Evolutionary conservation across 2,888 invertebrate genomes (phyloP).

Genomic region (Dryadula phaetusa): DNA sequence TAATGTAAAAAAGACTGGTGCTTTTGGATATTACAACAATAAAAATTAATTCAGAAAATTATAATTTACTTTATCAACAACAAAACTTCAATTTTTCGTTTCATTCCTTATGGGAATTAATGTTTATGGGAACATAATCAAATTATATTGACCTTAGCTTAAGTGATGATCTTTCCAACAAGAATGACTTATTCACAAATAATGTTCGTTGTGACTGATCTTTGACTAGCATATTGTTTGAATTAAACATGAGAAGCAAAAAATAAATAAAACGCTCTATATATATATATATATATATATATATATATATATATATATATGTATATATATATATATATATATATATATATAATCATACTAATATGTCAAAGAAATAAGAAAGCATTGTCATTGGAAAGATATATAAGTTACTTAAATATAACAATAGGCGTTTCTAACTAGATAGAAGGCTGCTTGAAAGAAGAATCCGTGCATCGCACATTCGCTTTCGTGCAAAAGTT

Average conservation of each 20-base stretch:
- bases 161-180: conserved; percentile 76
- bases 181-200: conserved; percentile 48
- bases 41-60: conserved; percentile 55
- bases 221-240: neutral
- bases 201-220: neutral
- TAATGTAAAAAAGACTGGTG: conserved; percentile 73
- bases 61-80: conserved; percentile 49
- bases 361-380: neutral
- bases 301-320: neutral
- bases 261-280: neutral
- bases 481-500: conserved; percentile 83
- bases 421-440: conserved; percentile 82
- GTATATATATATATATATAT: neutral
- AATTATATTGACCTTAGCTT: conserved; percentile 75
- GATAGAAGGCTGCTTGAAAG: conserved; percentile 83
- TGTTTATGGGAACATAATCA: conserved; percentile 68
- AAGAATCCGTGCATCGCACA: conserved; percentile 83
- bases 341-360: neutral
- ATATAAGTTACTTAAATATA: conserved; percentile 74
- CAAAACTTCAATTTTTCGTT: conserved; percentile 77
- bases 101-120: conserved; percentile 82
- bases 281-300: neutral
- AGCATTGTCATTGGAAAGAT: conserved; percentile 66
- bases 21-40: conserved; percentile 79
- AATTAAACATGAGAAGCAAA: neutral